Conservation (phyloP, 2,888 invertebrate genomes). For the Leucoptera coffeella region DNA sequence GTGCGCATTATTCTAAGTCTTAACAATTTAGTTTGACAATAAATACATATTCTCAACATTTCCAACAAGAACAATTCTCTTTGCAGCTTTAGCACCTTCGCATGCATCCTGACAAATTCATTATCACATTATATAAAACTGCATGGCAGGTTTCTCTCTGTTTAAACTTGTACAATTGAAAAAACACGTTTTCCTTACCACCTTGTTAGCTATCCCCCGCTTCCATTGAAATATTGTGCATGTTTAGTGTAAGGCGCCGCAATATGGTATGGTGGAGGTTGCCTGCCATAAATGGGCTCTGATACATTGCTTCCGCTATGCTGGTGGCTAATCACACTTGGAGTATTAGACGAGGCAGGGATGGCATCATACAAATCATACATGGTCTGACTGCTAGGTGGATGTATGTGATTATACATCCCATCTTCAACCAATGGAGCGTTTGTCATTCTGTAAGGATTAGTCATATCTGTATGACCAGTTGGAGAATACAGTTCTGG, state of each 20-base stretch:
- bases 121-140: constrained; percentile 50
- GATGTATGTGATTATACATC: constrained; percentile 37
- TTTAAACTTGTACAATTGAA: too few relatives aligned
- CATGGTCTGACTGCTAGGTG: constrained; percentile 38
- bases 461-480: constrained; percentile 42
- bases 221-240: constrained; percentile 59
- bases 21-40: background rate
- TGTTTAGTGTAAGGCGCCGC: constrained; percentile 80
- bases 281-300: constrained; percentile 28
- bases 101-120: constrained; percentile 20
- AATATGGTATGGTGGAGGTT: constrained; percentile 80
- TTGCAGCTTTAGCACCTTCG: constrained; percentile 37
- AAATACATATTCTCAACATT: constrained; percentile 1
- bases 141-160: too few relatives aligned
- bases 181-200: too few relatives aligned
- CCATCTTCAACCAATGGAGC: constrained; percentile 43
- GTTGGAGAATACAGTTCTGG: constrained; percentile 43
- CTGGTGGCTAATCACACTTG: constrained; percentile 29
- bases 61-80: background rate
- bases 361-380: constrained; percentile 43
- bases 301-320: constrained; percentile 30
- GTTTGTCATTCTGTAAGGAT: constrained; percentile 44
- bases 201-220: constrained; percentile 38
- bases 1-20: too few relatives aligned
- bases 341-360: constrained; percentile 29